These are phyloP conservation scores for Sylvilagus bachmani DNA, from an alignment of 2,113 vertebrate genomes.

Conservation along the genomic window DNA sequence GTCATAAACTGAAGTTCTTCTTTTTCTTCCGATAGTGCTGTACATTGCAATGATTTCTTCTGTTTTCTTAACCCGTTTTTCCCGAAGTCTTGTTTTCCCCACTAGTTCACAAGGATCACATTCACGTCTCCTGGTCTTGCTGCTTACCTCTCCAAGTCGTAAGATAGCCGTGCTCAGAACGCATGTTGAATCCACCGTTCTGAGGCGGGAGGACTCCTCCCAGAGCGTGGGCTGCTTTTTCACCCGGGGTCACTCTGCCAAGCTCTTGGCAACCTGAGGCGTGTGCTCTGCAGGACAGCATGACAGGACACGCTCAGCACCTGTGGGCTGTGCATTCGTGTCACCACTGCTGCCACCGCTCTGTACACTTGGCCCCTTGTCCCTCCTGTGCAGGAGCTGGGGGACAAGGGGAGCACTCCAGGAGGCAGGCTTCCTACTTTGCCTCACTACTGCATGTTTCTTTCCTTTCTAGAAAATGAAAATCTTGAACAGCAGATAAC, in stretches of 20 bases:
- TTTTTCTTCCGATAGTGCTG: not conserved
- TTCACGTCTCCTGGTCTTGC: not conserved
- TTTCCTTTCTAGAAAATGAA: not conserved
- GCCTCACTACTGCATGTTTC: not conserved
- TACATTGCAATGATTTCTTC: not conserved
- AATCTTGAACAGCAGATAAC: not conserved
- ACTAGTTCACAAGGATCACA: fast-evolving
- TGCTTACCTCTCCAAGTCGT: not conserved
- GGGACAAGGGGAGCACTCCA: fast-evolving
- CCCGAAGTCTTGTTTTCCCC: not conserved
- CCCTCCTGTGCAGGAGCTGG: not conserved
- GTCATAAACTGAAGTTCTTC: not conserved
- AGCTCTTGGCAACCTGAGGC: not conserved
- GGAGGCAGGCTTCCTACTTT: not conserved
- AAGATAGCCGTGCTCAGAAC: not conserved
- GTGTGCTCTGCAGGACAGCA: fast-evolving
- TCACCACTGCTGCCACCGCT: not conserved
- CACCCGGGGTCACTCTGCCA: not conserved
- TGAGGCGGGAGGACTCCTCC: fast-evolving
- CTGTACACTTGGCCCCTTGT: fast-evolving
- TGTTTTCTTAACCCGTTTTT: not conserved
- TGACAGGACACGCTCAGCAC: not conserved
- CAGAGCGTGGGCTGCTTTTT: not conserved
- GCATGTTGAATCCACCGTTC: not conserved
- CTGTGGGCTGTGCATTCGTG: fast-evolving